Evolutionary conservation across 1,140 invertebrate genomes (phyloP), one percentile per base, ranked within the genome.

Genomic region (Diabrotica undecimpunctata): DNA sequence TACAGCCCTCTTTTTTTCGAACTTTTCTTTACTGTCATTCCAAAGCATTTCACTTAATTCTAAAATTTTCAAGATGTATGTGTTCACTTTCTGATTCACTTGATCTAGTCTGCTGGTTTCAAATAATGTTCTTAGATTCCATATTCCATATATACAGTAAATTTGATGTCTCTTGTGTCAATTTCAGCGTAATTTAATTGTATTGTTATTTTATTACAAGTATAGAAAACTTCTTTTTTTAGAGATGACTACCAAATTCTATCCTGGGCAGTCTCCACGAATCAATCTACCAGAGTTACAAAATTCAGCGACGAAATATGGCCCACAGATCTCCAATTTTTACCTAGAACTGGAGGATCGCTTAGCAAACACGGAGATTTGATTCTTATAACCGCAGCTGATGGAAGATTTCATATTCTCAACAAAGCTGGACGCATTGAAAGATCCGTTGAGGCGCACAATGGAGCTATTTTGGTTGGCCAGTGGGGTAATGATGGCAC

Each of bases 401-500:
- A 98, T 84, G 95, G 95, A 60, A 94, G 91, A 79, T 94, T 94
- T 78, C 88, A 95, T 77, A 87, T 99, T 55, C 81, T 98, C 2
- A 94, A 90, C 75, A 89, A 90, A 78, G 90, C 86, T 77, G 96
- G 96, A 7, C 84, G 95, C 51, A 89, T 97, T 63, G 97, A 99
- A 79, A 95, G 97, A 77, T 91, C 85, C 70, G 87, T 98, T 0
- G 90, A 92, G 56, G 97, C 94, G 53, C 97, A 99, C 78, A 89
- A 91, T 79, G 96, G 91, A n/a, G 94, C 95, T 11, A 89, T 93
- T 60, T 83, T 95, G 5, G 83, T 87, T 25, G 90, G 89, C 9
- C 86, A 85, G 75, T 99, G 97, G 97, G 97, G 91, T 80, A 88
- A 89, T 63, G 96, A 98, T 83, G 97, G 94, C 5, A 89, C 92